A percentile compares a stretch with the other conserved stretches of the same genome.
These are phyloP conservation scores for Neocrepidodera transversa DNA, from an alignment of 2,888 invertebrate species.

Conservation along the genomic window DNA sequence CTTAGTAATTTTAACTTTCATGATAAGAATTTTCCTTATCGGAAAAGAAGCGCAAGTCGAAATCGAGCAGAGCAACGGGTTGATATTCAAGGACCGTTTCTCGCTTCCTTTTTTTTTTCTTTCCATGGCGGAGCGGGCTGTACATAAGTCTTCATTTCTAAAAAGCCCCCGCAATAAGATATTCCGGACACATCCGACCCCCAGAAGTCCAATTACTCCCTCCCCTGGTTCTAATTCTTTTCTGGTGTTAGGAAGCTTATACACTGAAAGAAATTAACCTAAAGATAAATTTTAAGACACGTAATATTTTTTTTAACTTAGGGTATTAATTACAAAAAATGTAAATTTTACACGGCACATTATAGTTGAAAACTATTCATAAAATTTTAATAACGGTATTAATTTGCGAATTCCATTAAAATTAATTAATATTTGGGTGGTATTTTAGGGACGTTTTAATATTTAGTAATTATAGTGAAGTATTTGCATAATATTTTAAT, in stretches of 20 bases:
- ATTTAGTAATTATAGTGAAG: too few relatives aligned
- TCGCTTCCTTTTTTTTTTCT: constrained; percentile 12
- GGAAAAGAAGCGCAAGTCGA: constrained; percentile 11
- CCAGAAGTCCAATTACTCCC: constrained; percentile 42
- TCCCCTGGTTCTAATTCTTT: constrained; percentile 46
- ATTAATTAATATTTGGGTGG: too few relatives aligned
- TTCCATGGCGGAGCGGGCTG: constrained; percentile 23
- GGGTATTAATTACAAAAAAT: background rate
- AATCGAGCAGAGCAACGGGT: constrained; percentile 15
- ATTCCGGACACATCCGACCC: constrained; percentile 47
- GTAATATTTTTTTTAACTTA: background rate
- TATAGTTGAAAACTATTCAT: too few relatives aligned
- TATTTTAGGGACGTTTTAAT: too few relatives aligned
- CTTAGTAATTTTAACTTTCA: background rate
- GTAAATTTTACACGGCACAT: too few relatives aligned
- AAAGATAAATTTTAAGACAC: background rate
- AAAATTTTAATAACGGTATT: too few relatives aligned
- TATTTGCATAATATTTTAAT: too few relatives aligned
- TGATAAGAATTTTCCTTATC: background rate
- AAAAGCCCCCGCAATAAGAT: constrained; percentile 43
- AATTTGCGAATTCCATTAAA: too few relatives aligned
- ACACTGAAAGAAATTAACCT: constrained; percentile 13
- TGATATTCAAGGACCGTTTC: constrained; percentile 23
- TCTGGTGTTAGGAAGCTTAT: constrained; percentile 44
- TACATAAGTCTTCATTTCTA: constrained; percentile 47